Evolutionary conservation across 2,888 invertebrate genomes (phyloP), one percentile per base, ranked within the genome.

Genomic region (Metallyticus violacea): DNA sequence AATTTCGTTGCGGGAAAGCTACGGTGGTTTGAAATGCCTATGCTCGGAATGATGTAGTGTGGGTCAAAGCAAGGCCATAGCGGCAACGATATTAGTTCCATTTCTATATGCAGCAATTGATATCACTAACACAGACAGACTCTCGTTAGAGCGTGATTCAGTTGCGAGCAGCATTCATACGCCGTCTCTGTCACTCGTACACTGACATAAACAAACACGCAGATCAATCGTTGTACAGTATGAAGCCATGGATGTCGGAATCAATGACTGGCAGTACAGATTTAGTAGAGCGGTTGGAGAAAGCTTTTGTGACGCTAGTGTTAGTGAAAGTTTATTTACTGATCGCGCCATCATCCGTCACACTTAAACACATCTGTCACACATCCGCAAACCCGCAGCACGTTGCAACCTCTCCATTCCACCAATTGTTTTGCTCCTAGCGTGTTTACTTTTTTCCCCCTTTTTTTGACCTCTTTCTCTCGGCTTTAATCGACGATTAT

Each of bases 181-280:
- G 22, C 27, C 26, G 28, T 27, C 79, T 27, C 79, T n/a, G n/a
- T n/a, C n/a, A n/a, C n/a, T 79, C 28, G 79, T 28, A 26, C 7
- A 79, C n/a, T n/a, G 40, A 62, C 40, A 62, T 62, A 62, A 62
- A 62, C 40, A 62, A 62, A 62, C 40, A 62, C 15, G 81, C 81
- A 81, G 40, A 81, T 81, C 81, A 81, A 81, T 81, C 81, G 29
- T 29, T 81, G 81, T 81, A 29, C 25, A 29, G 40, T 30, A 81
- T 81, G 81, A 81, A 81, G 81, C 30, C 30, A 81, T 81, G 81
- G 40, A 81, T 81, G 81, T 40, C 81, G 40, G 81, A 81, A 81
- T 81, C 81, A 81, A 81, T 81, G 81, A 81, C 29, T 81, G 26
- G 28, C 3, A n/a, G 29, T 40, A 81, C 25, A 81, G 81, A 81